Base-by-base conservation (phyloP, 1,140 invertebrate genomes). In the Leptinotarsa texana region DNA sequence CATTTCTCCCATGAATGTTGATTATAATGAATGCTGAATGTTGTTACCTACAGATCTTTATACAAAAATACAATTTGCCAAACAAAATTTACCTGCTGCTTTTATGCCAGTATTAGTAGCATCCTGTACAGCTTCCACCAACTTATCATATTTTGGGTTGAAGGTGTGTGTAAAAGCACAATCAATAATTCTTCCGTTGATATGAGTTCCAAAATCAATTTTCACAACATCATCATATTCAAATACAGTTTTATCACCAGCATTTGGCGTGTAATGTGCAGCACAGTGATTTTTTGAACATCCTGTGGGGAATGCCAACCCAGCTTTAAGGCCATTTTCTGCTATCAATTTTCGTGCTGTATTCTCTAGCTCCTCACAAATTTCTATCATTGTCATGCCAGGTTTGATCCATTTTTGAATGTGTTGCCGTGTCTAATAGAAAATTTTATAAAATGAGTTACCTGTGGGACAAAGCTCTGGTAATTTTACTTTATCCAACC, bases 261-360 rank as follows among this genome's bases (percentile, higher is more conserved):
- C 96, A 87, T 99, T 99, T 63, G 98, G 98, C 18, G 98, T 99
- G 83, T 99, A 99, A 88, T 99, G 98, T 74, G 98, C 98, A 78
- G 98, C 98, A 85, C 97, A 99, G 85, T 99, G 93, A 87, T 99
- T 99, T 21, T 98, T 89, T 6, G 97, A 99, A 83, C 98, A 99
- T 1, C 98, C 98, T 62, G 98, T 99, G 13, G 98, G 98, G 86
- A 99, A 99, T 21, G 98, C 98, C 48, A 99, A 86, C 4, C 98
- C 98, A 33, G 98, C 96, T 80, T 98, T 93, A 0, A 99, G 86
- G 13, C 97, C 98, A 85, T 98, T 95, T 86, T 99, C 98, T 57
- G 92, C 93, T 80, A 99, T 99, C 66, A 99, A 86, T 82, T 92
- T 93, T 18, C 98, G 90, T 4, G 97, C 94, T 18, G 93, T 96